Conservation (phyloP, 2,797 vertebrate genomes). For the Taenioides sp. region DNA sequence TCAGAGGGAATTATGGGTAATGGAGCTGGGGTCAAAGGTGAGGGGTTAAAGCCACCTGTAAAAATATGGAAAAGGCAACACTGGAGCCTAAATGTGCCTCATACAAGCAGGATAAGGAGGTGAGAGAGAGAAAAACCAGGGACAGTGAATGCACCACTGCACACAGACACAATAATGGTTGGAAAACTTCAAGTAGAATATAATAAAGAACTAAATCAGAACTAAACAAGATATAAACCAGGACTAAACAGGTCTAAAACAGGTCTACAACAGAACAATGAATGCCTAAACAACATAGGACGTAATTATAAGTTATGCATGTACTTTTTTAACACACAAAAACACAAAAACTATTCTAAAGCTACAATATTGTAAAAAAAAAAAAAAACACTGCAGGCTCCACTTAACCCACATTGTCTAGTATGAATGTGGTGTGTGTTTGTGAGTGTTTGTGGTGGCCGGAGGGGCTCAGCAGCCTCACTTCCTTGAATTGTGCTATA, state of each 20-base stretch:
- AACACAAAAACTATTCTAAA: too few relatives aligned
- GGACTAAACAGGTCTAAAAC: background rate
- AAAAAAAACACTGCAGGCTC: too few relatives aligned
- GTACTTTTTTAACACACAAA: too few relatives aligned
- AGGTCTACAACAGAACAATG: background rate
- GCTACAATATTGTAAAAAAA: too few relatives aligned
- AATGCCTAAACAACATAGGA: too few relatives aligned
- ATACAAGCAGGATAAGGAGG: conserved; percentile 11
- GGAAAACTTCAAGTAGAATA: conserved; percentile 19
- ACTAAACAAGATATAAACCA: background rate
- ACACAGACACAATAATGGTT: conserved; percentile 4
- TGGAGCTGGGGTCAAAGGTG: conserved; percentile 48
- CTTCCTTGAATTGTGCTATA: too few relatives aligned
- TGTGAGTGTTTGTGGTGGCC: too few relatives aligned
- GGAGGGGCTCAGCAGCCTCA: too few relatives aligned
- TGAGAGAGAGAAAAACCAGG: conserved; percentile 11
- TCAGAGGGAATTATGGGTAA: conserved; percentile 30
- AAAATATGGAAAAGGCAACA: conserved; percentile 37
- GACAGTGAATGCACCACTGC: conserved; percentile 11
- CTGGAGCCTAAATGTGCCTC: conserved; percentile 40
- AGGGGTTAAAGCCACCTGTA: conserved; percentile 49
- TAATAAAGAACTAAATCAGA: background rate
- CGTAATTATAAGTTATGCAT: too few relatives aligned
- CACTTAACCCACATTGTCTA: too few relatives aligned
- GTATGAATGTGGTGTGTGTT: too few relatives aligned